phyloP scores from a whole-genome alignment of 2,888 invertebrate species.

The Thereva unica region DNA sequence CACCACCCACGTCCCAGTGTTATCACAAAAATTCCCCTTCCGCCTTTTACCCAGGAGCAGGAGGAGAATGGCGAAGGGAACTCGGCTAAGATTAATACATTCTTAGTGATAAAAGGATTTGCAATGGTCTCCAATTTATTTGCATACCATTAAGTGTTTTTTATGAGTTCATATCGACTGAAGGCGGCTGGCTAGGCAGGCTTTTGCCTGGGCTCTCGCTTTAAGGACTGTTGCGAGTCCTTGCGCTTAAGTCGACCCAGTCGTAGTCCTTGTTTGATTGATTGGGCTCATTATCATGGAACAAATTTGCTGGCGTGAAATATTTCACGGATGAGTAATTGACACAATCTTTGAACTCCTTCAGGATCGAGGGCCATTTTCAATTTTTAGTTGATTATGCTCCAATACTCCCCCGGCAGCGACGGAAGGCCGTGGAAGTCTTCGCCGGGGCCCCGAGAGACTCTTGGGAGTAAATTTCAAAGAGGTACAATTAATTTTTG shows the following conservation, averaged over 20 bases:
- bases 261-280: conserved; percentile 19
- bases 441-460: too few species aligned
- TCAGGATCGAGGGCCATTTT: too few species aligned
- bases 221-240: conserved; percentile 4
- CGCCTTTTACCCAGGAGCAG: background rate
- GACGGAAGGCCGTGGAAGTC: too few species aligned
- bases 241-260: conserved; percentile 8
- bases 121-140: conserved; percentile 35
- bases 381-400: too few species aligned
- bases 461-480: too few species aligned
- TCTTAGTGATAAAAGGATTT: conserved; percentile 38
- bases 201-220: background rate
- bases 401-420: too few species aligned
- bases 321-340: too few species aligned
- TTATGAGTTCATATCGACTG: conserved; percentile 11
- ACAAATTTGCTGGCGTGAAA: conserved; percentile 3
- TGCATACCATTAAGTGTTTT: conserved; percentile 30
- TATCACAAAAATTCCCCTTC: background rate
- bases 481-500: too few species aligned
- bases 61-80: conserved; percentile 10
- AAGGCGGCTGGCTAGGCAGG: background rate
- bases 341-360: too few species aligned
- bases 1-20: background rate
- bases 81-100: conserved; percentile 38
- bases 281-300: conserved; percentile 22